Evolutionary conservation across 2,888 invertebrate species (phyloP), one percentile per base, ranked within the genome.

Genomic region (Sylvicola fuscatus): DNA sequence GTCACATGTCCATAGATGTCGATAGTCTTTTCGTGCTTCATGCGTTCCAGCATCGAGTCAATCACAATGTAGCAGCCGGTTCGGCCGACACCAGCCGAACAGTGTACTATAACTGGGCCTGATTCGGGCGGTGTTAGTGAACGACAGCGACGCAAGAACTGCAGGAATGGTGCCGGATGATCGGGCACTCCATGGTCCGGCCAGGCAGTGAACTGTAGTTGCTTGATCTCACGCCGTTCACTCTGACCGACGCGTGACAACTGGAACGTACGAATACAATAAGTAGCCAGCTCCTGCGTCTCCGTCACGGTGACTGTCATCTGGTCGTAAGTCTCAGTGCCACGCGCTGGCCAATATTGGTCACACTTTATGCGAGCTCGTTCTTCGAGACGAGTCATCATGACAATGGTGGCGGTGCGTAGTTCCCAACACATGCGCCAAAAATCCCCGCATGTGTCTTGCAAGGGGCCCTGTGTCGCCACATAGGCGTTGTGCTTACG

Each of bases 371-470:
- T 89, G 47, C 97, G 67, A 2, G 92, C 89, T 36, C 97, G 68
- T 53, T 99, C 98, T 58, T 98, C 98, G 40, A 99, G 62, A 48
- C 92, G 87, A 1, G 98, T 99, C 90, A 99, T 92, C 98, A 99
- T 98, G 2, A 99, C 97, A 45, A 98, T 87, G 0, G 90, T 92
- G 10, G 82, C 74, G 3, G 86, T 81, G 45, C 86, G 72, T 40
- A 95, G 71, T 58, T 99, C 97, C 98, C 98, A 99, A 47, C 93
- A 86, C 97, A 97, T 97, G 42, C 97, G 68, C 98, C 98, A 98
- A 60, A 98, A 98, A 60, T 98, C 98, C 3, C 78, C 77, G 48
- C 95, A 90, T 1, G 98, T 98, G 54, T 98, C 95, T 49, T 90
- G 93, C 13, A 98, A 62, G 5, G 98, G 97, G 16, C 97, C 98